A percentile compares a stretch with the other conserved stretches of the same genome.
Conservation (phyloP, 2,113 vertebrate species). For the Beaufortia kweichowensis region DNA sequence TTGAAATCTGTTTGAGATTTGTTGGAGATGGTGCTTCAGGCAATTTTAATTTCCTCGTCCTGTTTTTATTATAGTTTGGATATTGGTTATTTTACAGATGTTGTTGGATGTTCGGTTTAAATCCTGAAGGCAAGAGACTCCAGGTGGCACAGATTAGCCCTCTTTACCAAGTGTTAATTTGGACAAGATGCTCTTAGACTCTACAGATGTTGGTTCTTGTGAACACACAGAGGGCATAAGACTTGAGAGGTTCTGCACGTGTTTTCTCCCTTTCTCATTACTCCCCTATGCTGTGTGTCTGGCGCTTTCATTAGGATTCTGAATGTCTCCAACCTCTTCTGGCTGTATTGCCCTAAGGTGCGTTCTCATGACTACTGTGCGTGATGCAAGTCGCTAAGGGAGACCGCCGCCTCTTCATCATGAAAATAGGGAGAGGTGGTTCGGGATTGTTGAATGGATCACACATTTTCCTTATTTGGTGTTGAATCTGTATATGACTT, state of each 20-base stretch:
- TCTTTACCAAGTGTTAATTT: slow-evolving; percentile 26
- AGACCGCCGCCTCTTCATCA: not conserved
- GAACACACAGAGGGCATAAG: not conserved
- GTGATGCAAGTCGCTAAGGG: not conserved
- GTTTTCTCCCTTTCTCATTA: not conserved
- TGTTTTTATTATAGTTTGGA: slow-evolving; percentile 9
- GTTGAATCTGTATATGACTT: not conserved
- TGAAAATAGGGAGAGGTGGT: not conserved
- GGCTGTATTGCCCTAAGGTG: not conserved
- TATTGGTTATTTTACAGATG: slow-evolving; percentile 2
- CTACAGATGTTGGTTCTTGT: not conserved
- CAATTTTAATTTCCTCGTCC: slow-evolving; percentile 1
- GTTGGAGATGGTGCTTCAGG: slow-evolving; percentile 8
- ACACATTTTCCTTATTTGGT: not conserved
- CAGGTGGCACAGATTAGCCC: slow-evolving; percentile 37
- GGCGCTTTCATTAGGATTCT: slow-evolving; percentile 32
- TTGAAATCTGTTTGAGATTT: not conserved
- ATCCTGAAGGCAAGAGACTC: slow-evolving; percentile 7
- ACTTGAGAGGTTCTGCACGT: not conserved
- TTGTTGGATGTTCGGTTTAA: not conserved
- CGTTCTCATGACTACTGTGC: not conserved
- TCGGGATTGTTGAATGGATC: not conserved
- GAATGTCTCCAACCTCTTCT: not conserved
- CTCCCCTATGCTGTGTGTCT: not conserved
- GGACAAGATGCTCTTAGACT: slow-evolving; percentile 8